Evolutionary conservation across 92 coral and sea anemone genomes (phyloP).

Genomic region (Plumapathes pennacea): DNA sequence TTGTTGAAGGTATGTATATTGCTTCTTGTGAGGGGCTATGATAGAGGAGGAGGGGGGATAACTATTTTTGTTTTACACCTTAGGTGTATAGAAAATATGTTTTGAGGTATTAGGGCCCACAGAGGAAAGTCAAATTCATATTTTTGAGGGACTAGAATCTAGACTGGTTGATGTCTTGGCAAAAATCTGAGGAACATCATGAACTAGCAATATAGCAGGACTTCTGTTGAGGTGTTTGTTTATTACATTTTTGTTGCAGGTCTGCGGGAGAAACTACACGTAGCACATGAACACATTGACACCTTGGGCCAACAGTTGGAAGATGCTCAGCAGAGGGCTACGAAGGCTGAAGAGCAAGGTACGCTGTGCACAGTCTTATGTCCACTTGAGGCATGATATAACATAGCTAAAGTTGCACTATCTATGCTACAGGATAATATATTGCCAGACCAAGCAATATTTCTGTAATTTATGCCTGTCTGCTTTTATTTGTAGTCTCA

Average conservation of each 20-base stretch:
- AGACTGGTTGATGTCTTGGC: background rate
- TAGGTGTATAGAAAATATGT: background rate
- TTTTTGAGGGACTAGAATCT: background rate
- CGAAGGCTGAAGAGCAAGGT: constrained; percentile 76
- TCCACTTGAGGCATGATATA: too few relatives aligned
- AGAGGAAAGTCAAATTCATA: background rate
- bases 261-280: constrained; percentile 60
- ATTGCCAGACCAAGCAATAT: background rate
- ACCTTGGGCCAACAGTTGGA: constrained; percentile 73
- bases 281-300: constrained; percentile 76
- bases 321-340: constrained; percentile 67
- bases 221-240: background rate
- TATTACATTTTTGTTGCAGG: constrained; percentile 16
- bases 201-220: background rate
- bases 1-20: constrained; percentile 55
- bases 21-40: background rate
- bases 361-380: too few relatives aligned
- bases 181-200: background rate
- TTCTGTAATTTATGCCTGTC: too few relatives aligned
- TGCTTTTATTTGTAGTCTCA: constrained; percentile 27
- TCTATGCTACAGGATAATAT: background rate
- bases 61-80: background rate
- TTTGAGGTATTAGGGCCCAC: background rate
- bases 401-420: too few relatives aligned
- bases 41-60: background rate